Evolutionary conservation across 2,113 vertebrate species (phyloP).

Genomic region (Elachura formosa): DNA sequence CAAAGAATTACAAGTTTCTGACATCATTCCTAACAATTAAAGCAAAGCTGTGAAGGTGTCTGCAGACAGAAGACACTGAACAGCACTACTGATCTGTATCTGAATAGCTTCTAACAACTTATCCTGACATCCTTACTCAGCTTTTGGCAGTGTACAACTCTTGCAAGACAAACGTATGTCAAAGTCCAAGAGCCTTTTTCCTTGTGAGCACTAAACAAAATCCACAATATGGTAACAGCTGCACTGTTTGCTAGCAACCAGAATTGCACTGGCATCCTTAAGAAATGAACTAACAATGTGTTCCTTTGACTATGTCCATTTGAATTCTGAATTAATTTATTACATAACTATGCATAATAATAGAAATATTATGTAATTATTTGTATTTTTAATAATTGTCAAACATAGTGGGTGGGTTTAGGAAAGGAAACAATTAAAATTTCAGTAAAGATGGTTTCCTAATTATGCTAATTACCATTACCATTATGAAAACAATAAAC

Average conservation of each 20-base stretch:
- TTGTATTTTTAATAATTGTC: background rate
- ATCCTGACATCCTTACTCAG: background rate
- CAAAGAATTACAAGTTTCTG: background rate
- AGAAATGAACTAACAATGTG: background rate
- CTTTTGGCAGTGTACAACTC: background rate
- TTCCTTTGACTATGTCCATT: background rate
- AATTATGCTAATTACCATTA: background rate
- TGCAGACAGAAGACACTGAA: background rate
- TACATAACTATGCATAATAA: background rate
- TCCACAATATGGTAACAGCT: background rate
- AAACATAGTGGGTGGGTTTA: background rate
- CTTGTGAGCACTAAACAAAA: background rate
- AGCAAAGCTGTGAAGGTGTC: background rate
- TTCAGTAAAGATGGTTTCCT: background rate
- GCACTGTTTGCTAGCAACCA: background rate
- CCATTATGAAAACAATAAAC: background rate
- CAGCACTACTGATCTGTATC: background rate
- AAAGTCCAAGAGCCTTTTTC: background rate
- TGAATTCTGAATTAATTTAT: background rate
- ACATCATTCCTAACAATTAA: background rate
- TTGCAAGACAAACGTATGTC: background rate
- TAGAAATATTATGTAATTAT: background rate
- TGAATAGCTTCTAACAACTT: background rate
- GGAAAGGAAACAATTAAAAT: background rate
- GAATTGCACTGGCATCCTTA: background rate